Evolutionary conservation across 2,888 invertebrate species (phyloP).

Genomic region (Gerris lacustris): DNA sequence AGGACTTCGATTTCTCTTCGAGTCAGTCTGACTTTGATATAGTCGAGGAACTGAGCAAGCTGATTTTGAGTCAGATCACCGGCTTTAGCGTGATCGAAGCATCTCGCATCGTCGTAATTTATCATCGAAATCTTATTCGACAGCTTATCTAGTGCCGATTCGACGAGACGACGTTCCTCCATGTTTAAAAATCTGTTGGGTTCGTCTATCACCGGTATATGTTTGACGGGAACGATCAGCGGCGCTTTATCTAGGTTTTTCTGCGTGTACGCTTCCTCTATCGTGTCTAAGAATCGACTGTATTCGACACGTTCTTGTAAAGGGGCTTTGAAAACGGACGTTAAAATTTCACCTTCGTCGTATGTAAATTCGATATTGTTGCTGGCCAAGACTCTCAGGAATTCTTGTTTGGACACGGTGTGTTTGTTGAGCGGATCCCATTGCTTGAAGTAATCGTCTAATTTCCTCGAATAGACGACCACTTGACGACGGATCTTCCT

Average conservation of each 20-base stretch:
- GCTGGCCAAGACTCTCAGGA: not conserved
- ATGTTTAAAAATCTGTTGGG: not conserved
- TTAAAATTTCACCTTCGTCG: conserved; percentile 7
- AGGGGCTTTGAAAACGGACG: not conserved
- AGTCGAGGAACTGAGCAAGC: not conserved
- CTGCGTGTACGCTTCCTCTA: not conserved
- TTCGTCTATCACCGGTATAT: conserved; percentile 1
- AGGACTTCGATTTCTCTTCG: not conserved
- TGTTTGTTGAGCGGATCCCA: conserved; percentile 1
- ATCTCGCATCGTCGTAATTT: not conserved
- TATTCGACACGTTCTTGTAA: conserved; percentile 2
- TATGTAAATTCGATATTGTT: not conserved
- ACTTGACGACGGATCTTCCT: not conserved
- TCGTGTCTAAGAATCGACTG: not conserved
- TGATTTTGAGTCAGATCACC: not conserved
- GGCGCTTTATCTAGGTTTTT: not conserved
- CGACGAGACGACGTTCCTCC: not conserved
- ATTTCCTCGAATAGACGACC: not conserved
- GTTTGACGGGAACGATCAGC: not conserved
- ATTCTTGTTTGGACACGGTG: not conserved
- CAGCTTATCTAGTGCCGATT: not conserved
- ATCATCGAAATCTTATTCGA: not conserved
- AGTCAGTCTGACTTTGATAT: not conserved
- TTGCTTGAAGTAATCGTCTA: conserved; percentile 2
- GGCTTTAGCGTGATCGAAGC: not conserved